phyloP scores from a whole-genome alignment of 1,140 invertebrate species.

The Brachionus angularis region DNA sequence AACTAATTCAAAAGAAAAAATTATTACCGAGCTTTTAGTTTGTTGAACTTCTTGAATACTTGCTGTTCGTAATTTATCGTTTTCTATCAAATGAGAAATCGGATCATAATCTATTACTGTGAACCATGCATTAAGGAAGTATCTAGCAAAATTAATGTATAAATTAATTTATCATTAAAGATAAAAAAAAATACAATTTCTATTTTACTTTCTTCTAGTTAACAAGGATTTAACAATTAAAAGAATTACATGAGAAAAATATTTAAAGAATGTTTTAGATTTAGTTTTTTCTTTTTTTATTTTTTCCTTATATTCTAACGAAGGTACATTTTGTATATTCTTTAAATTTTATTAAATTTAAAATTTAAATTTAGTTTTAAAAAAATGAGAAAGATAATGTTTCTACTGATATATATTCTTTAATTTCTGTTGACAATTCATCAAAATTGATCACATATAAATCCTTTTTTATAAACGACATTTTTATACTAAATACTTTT shows the following conservation, averaged over 20 bases:
- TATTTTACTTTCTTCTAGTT: conserved; percentile 35
- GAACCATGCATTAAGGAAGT: conserved; percentile 29
- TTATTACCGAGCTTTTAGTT: conserved; percentile 31
- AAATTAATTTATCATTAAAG: background rate
- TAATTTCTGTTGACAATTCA: no score
- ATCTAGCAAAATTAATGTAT: conserved; percentile 20
- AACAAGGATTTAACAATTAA: conserved; percentile 32
- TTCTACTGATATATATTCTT: no score
- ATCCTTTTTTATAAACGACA: no score
- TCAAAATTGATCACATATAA: no score
- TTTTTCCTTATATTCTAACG: conserved; percentile 1
- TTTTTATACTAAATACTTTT: no score
- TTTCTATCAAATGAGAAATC: background rate
- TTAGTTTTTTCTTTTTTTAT: background rate
- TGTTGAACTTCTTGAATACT: conserved; percentile 13
- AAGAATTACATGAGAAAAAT: conserved; percentile 16
- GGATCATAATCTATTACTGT: conserved; percentile 15
- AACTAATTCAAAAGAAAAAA: background rate
- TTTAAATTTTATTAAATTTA: no score
- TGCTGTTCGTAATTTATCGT: background rate
- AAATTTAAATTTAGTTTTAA: background rate
- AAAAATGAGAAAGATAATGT: background rate
- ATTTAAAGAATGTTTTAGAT: background rate
- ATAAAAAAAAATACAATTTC: background rate
- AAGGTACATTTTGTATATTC: conserved; percentile 18